phyloP scores from a whole-genome alignment of 2,888 invertebrate genomes.

The Lysandra coridon region DNA sequence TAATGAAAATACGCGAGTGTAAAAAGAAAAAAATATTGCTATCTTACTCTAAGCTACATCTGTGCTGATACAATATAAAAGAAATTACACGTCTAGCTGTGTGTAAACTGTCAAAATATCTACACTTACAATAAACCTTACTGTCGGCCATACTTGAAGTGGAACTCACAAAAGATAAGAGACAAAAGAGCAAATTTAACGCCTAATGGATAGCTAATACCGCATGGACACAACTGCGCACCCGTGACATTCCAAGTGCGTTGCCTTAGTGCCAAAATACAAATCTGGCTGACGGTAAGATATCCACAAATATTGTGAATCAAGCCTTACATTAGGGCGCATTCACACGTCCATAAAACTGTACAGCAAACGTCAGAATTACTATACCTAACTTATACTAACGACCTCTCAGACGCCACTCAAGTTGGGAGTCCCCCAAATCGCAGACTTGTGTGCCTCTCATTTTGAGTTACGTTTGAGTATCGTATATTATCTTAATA shows the following conservation, averaged over 20 bases:
- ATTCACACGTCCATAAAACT: neutral
- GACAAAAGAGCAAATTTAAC: no score
- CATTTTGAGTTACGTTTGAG: neutral
- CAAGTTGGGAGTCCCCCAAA: neutral
- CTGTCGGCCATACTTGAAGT: neutral
- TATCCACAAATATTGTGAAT: neutral
- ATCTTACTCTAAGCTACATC: neutral
- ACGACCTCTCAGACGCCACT: neutral
- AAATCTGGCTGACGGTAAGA: neutral
- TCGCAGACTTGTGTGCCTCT: neutral
- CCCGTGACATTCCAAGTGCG: no score
- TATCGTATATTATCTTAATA: neutral
- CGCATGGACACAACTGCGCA: no score
- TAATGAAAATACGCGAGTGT: neutral
- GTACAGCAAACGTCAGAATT: conserved; percentile 3
- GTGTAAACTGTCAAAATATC: neutral
- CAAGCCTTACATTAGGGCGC: neutral
- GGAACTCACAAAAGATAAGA: neutral
- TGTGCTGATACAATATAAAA: neutral
- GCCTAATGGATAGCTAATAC: no score
- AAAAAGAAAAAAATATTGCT: neutral
- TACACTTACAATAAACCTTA: neutral
- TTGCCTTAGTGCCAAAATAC: neutral
- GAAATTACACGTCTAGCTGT: neutral
- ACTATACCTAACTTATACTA: neutral